Percentiles rank a stretch among this genome's conserved stretches.
phyloP scores from a whole-genome alignment of 2,888 invertebrate genomes.

The Malthinus seriepunctatus region DNA sequence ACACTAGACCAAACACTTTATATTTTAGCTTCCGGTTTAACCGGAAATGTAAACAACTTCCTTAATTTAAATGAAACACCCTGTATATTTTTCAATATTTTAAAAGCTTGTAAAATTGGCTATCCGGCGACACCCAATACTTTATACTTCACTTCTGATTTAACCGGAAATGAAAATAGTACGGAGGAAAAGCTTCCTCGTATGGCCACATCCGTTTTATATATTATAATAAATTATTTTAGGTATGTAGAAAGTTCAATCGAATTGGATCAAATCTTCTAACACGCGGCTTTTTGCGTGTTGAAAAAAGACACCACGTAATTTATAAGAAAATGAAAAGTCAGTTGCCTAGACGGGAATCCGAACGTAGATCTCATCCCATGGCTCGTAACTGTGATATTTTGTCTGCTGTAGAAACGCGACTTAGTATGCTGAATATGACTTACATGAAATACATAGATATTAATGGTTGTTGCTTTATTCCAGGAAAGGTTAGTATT shows the following conservation, averaged over 20 bases:
- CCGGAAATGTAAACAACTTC: no score
- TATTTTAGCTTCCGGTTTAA: no score
- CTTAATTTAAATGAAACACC: no score
- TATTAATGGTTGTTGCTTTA: constrained; percentile 83
- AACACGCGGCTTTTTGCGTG: constrained; percentile 80
- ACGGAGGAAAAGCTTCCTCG: no score
- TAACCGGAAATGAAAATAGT: no score
- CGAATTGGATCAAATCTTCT: constrained; percentile 73
- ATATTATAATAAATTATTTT: constrained; percentile 32
- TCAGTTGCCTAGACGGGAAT: constrained; percentile 84
- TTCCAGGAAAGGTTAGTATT: constrained; percentile 81
- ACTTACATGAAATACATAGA: constrained; percentile 90
- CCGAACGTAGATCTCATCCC: constrained; percentile 83
- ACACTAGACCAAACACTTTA: no score
- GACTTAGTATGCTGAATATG: constrained; percentile 91
- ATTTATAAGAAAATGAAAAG: constrained; percentile 80
- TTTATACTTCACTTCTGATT: no score
- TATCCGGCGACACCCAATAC: no score
- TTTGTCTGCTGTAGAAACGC: constrained; percentile 85
- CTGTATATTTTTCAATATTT: no score
- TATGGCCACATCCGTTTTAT: no score
- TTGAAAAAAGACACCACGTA: constrained; percentile 75
- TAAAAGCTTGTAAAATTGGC: no score
- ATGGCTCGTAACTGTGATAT: constrained; percentile 89
- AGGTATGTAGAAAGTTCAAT: constrained; percentile 83